These are phyloP conservation scores for Cremastinae sp. DNA, from an alignment of 2,888 invertebrate species.

Conservation along the genomic window DNA sequence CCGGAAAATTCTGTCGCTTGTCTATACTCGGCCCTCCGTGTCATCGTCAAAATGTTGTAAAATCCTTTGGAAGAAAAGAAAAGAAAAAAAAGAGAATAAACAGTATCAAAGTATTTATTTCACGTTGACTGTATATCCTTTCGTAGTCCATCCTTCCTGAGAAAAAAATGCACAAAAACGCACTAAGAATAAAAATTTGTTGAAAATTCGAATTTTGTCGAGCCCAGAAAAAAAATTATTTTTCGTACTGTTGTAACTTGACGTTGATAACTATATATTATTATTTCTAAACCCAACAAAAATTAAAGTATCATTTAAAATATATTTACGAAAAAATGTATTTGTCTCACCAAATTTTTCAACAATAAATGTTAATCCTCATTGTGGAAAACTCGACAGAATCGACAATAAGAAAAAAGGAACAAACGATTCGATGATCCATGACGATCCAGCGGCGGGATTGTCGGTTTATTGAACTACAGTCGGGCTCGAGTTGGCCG, in stretches of 20 bases:
- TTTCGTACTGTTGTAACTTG: no score
- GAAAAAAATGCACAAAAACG: no score
- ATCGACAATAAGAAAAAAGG: neutral
- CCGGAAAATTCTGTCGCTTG: neutral
- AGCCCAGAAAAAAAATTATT: no score
- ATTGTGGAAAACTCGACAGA: neutral
- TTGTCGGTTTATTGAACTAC: conserved; percentile 50
- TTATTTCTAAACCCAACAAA: no score
- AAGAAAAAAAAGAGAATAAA: conserved; percentile 31
- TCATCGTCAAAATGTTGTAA: conserved; percentile 46
- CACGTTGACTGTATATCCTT: neutral
- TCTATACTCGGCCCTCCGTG: conserved; percentile 22
- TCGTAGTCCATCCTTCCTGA: no score
- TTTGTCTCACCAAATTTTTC: no score
- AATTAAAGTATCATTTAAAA: no score
- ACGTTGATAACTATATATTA: no score
- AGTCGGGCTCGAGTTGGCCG: conserved; percentile 48
- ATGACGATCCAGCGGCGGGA: conserved; percentile 11
- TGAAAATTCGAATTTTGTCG: no score
- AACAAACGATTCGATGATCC: neutral
- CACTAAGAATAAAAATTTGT: no score
- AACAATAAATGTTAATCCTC: no score
- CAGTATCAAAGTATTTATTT: conserved; percentile 41
- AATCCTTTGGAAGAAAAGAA: conserved; percentile 42
- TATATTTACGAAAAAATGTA: no score